Evolutionary conservation across 2,113 vertebrate species (phyloP).

Genomic region (Gavia stellata): DNA sequence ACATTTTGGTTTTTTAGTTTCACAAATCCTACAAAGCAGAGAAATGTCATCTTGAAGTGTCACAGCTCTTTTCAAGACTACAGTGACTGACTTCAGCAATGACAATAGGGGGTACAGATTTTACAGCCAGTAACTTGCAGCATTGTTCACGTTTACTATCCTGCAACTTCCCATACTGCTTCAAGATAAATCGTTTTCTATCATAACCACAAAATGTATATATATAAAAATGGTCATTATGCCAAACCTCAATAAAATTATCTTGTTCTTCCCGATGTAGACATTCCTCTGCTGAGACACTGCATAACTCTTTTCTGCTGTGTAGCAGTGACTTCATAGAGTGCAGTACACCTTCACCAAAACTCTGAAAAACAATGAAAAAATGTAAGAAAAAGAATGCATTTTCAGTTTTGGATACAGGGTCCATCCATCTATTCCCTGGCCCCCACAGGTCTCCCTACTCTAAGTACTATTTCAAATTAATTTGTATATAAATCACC

Average conservation of each 20-base stretch:
- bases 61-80: background rate
- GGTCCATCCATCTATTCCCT: background rate
- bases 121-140: background rate
- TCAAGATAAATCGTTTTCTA: background rate
- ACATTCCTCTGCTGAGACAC: constrained; percentile 74
- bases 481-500: background rate
- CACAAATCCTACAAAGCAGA: background rate
- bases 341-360: constrained; percentile 80
- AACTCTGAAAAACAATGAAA: constrained; percentile 71
- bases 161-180: background rate
- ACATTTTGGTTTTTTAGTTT: background rate
- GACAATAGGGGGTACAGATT: background rate
- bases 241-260: constrained; percentile 83
- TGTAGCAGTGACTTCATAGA: constrained; percentile 85
- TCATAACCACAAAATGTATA: background rate
- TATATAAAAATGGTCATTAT: background rate
- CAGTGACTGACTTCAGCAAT: background rate
- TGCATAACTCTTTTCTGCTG: constrained; percentile 88
- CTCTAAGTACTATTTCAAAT: background rate
- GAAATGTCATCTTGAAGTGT: background rate
- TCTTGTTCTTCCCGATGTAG: constrained; percentile 66
- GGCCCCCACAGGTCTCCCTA: background rate
- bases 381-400: background rate
- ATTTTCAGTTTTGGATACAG: background rate
- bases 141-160: background rate